Evolutionary conservation across 2,888 invertebrate genomes (phyloP).

Genomic region (Elysia crispata): DNA sequence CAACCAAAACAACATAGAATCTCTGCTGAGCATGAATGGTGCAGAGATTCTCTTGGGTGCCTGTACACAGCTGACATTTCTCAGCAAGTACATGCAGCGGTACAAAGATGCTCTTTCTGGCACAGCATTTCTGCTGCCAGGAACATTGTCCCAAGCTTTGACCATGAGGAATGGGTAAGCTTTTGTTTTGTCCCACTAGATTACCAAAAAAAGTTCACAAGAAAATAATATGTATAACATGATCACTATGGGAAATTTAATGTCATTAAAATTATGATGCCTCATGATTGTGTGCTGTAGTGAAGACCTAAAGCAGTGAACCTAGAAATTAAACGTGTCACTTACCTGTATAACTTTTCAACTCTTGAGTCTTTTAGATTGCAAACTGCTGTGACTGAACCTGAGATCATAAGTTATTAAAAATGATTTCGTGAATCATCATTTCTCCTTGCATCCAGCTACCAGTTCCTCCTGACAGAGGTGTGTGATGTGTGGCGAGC

Average conservation of each 20-base stretch:
- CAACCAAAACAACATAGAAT: constrained; percentile 86
- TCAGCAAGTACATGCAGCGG: constrained; percentile 82
- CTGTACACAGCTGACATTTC: constrained; percentile 86
- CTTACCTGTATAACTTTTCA: no score
- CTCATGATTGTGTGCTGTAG: no score
- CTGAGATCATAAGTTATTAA: no score
- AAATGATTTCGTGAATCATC: no score
- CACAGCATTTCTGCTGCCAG: constrained; percentile 82
- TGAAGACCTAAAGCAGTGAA: no score
- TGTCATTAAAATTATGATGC: no score
- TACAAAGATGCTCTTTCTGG: constrained; percentile 83
- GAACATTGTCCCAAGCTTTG: constrained; percentile 86
- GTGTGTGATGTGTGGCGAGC: constrained; percentile 90
- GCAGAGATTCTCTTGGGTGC: constrained; percentile 88
- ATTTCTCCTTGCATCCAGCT: constrained; percentile 78
- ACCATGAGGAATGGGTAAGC: constrained; percentile 83
- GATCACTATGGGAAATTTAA: no score
- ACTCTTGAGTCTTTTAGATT: no score
- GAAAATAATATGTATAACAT: not conserved
- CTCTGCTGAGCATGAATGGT: constrained; percentile 88
- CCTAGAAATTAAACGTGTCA: no score
- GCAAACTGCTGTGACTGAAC: no score
- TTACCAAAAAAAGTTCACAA: not conserved
- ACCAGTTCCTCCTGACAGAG: constrained; percentile 89
- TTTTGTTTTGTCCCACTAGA: not conserved